Evolutionary conservation across 2,113 vertebrate species (phyloP), one percentile per base, ranked within the genome.

Genomic region (Calidris pugnax): DNA sequence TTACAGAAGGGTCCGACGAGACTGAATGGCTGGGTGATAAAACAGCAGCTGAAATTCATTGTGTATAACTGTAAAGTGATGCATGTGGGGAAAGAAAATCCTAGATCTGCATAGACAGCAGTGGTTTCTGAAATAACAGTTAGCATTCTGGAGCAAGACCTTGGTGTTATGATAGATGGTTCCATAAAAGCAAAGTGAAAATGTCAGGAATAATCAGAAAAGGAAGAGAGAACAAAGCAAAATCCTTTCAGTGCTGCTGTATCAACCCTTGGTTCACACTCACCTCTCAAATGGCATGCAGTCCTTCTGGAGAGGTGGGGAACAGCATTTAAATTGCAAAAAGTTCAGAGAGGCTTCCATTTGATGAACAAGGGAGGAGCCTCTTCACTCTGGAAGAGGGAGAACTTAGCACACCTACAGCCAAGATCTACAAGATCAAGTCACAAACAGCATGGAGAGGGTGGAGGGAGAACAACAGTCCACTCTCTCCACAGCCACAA

Each of bases 41-140:
- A 22, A 47, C 20, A 87, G 55, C 73, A 89, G 77, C 60, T 92
- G 91, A 92, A 95, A 84, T 86, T 86, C 68, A 74, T 67, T 64
- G 59, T 51, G 23, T 39, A 0, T 63, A 71, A 59, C 66, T n/a
- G 39, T 47, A 37, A 88, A 92, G 32, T 41, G 41, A 78, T 50
- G 72, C 41, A 14, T 26, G 33, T 75, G 37, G 43, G 19, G 51
- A 92, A 92, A 81, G 77, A 56, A 51, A 78, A 12, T 28, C 43
- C 60, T 43, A 78, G 43, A 63, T 78, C n/a, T 85, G 20, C 32
- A n/a, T 0, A 75, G 47, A 17, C 32, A 68, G 33, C 0, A 0
- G 20, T 35, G 15, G n/a, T 71, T 91, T 75, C 69, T 53, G 35
- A 89, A 86, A 80, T 35, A 80, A 37, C 16, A 73, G 26, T 41